A percentile compares a stretch with the other conserved stretches of the same genome.
Evolutionary conservation across 2,113 vertebrate genomes (phyloP).

Genomic region (Nothocercus nigrocapillus): DNA sequence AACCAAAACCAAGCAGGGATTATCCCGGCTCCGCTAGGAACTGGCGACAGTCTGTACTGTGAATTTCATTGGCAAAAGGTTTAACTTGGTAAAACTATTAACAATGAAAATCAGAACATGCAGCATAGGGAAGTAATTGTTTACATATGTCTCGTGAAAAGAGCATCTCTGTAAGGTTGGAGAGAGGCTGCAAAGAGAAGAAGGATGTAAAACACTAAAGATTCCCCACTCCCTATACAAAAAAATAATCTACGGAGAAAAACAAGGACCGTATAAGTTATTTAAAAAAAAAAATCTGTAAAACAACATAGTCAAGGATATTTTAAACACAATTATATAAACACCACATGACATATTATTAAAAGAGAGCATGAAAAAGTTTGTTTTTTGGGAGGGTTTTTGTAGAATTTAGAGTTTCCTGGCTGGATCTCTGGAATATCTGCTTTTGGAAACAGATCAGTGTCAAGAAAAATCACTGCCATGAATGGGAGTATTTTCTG

Average conservation of each 20-base stretch:
- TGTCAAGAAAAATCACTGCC: neutral
- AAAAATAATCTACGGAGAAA: slow-evolving; percentile 65
- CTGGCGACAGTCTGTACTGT: slow-evolving; percentile 31
- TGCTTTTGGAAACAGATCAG: slow-evolving; percentile 20
- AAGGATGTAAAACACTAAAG: slow-evolving; percentile 10
- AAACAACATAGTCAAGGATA: slow-evolving; percentile 55
- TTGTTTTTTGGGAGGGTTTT: slow-evolving; percentile 9
- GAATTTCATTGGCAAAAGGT: slow-evolving; percentile 69
- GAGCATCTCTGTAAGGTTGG: slow-evolving; percentile 31
- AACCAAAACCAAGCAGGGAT: slow-evolving; percentile 54
- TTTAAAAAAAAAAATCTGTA: slow-evolving; percentile 60
- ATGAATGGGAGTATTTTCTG: neutral
- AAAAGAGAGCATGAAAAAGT: slow-evolving; percentile 22
- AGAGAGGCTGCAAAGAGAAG: slow-evolving; percentile 15
- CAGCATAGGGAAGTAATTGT: slow-evolving; percentile 57
- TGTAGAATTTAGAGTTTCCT: slow-evolving; percentile 4
- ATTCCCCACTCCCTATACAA: slow-evolving; percentile 56
- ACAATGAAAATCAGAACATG: slow-evolving; percentile 63
- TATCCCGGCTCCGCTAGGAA: slow-evolving; percentile 28
- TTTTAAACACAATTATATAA: slow-evolving; percentile 74
- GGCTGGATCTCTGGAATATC: neutral
- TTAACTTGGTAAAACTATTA: slow-evolving; percentile 72
- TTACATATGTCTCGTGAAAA: slow-evolving; percentile 65
- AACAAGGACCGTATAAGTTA: slow-evolving; percentile 71
- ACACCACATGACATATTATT: slow-evolving; percentile 56